A percentile compares a stretch with the other conserved stretches of the same genome.
Evolutionary conservation across 2,113 vertebrate species (phyloP).

Genomic region (Gorilla gorilla): DNA sequence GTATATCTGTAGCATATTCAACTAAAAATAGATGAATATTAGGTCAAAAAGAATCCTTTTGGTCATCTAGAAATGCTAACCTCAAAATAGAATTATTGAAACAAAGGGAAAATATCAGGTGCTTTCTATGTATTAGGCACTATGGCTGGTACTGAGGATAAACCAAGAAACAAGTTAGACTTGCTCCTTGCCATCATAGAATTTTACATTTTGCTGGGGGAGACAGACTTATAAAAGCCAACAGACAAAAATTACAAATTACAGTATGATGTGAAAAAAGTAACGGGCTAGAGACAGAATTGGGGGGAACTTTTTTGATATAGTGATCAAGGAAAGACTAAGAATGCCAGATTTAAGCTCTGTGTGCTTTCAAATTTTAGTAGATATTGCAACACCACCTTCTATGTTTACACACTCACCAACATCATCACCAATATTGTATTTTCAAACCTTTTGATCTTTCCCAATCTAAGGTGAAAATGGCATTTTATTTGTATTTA

Average conservation of each 20-base stretch:
- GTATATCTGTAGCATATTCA: not conserved
- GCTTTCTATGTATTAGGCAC: not conserved
- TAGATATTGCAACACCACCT: not conserved
- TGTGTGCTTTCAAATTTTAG: not conserved
- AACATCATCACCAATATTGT: not conserved
- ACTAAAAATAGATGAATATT: not conserved
- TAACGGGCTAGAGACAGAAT: not conserved
- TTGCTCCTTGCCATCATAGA: not conserved
- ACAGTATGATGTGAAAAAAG: not conserved
- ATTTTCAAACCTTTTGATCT: conserved; percentile 35
- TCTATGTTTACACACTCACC: not conserved
- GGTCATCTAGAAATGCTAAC: not conserved
- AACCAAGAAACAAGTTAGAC: not conserved
- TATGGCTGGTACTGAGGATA: not conserved
- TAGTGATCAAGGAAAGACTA: not conserved
- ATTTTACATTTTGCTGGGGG: not conserved
- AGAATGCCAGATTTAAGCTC: not conserved
- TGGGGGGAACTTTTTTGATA: not conserved
- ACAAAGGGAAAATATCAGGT: not conserved
- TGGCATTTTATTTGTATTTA: not conserved
- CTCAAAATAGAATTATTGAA: not conserved
- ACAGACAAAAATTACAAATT: not conserved
- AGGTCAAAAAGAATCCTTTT: not conserved
- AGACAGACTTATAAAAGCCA: not conserved
- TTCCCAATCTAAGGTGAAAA: not conserved